Base-by-base conservation (phyloP, 1,140 invertebrate genomes). In the Euschistus heros region DNA sequence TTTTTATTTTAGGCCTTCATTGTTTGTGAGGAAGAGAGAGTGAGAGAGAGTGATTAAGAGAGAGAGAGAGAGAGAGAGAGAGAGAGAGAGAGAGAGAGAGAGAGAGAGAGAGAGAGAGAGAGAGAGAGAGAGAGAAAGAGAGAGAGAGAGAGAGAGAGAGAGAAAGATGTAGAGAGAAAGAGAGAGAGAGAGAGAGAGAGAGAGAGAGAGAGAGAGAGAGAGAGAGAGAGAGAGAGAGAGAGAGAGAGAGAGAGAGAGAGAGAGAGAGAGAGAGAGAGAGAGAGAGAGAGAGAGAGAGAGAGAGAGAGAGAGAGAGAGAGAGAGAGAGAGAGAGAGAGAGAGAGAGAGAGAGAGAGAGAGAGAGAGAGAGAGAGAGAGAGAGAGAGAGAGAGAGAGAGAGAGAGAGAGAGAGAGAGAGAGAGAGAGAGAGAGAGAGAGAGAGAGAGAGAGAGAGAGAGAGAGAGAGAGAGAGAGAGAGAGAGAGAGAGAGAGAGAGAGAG, bases 21-120 rank as follows among this genome's bases (percentile, higher is more conserved):
- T 20, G 13, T 59, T 59, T 13, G 14, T 20, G 55, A 59, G 50
- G 22, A 17, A 8, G 44, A 6, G 22, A 24, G n/a, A 37, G 37
- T 17, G n/a, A 8, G 37, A 30, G 44, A 30, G 44, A 64, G 52
- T 18, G 47, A 2, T 17, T 22, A 7, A 42, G 18, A 47, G 54
- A 65, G 47, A 44, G 20, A 60, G 63, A 37, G 42, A 44, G 42
- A 44, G 42, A 44, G 42, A 44, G 42, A 44, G 42, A 44, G 42
- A 44, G 42, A 44, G 42, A 50, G 47, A 27, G 47, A 22, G 55
- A 65, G 20, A 42, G 22, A 37, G 15, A 30, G 55, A 47, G 63
- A 65, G 54, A 24, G 54, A 33, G 20, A 42, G 18, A 27, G 47
- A 27, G 44, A 24, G 30, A 22, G 13, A 30, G 26, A 22, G 22